These are phyloP conservation scores for Fissipunctia ypsillon DNA, from an alignment of 2,888 invertebrate genomes.

Conservation along the genomic window DNA sequence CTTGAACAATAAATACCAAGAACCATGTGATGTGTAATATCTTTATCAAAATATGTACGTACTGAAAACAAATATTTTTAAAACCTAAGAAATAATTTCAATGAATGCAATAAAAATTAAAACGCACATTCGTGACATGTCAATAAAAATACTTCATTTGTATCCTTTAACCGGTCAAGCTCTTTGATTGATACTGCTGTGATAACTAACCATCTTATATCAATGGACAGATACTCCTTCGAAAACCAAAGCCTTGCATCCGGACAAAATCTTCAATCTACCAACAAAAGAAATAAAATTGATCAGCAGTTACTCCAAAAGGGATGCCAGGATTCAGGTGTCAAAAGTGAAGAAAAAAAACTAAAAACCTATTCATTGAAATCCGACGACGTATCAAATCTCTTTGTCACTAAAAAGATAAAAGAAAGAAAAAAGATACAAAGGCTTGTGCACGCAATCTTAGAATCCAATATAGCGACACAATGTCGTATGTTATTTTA, in stretches of 20 bases:
- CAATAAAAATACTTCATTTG: not conserved
- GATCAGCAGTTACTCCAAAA: constrained; percentile 80
- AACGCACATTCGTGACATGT: not conserved
- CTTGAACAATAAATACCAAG: constrained; percentile 4
- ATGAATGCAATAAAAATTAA: not conserved
- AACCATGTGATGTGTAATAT: not conserved
- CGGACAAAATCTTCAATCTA: constrained; percentile 73
- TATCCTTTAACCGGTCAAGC: not conserved
- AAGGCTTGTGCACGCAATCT: constrained; percentile 85
- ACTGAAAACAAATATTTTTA: not conserved
- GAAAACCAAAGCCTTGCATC: constrained; percentile 72
- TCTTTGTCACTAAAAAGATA: constrained; percentile 75
- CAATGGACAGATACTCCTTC: constrained; percentile 52
- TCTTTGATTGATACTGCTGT: too few species aligned
- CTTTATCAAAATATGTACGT: not conserved
- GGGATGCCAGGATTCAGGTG: constrained; percentile 87
- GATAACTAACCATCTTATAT: constrained; percentile 14
- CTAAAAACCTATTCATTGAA: constrained; percentile 78
- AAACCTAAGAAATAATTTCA: not conserved
- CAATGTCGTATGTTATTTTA: constrained; percentile 86
- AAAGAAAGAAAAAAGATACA: constrained; percentile 77
- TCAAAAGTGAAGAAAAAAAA: constrained; percentile 78
- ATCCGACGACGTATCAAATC: constrained; percentile 88
- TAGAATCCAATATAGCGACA: constrained; percentile 83
- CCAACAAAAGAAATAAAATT: constrained; percentile 80